These are phyloP conservation scores for Acestrorhynchus altus DNA, from an alignment of 2,797 vertebrate species.

Conservation along the genomic window DNA sequence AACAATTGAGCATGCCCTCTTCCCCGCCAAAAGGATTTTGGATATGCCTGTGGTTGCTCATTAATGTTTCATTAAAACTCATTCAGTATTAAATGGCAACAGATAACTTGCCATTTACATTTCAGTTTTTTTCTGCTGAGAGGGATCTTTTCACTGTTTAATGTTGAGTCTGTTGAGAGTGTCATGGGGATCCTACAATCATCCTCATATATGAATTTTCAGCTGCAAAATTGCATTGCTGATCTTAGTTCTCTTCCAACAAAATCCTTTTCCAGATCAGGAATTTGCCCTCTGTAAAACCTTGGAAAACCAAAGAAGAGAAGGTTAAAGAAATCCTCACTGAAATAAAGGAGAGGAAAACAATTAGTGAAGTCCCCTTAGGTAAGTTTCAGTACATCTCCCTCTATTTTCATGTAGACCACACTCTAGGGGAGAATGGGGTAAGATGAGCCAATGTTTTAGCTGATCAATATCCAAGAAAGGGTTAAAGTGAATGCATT, in stretches of 20 bases:
- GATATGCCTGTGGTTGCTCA: too few relatives aligned
- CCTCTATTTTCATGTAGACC: neutral
- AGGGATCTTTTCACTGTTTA: neutral
- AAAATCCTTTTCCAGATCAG: slow-evolving; percentile 33
- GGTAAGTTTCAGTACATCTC: slow-evolving; percentile 58
- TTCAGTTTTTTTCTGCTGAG: too few relatives aligned
- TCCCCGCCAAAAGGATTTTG: neutral
- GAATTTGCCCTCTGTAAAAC: slow-evolving; percentile 59
- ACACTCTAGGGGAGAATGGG: neutral
- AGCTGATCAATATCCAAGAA: too few relatives aligned
- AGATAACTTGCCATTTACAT: too few relatives aligned
- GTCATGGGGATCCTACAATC: neutral
- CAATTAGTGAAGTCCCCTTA: slow-evolving; percentile 63
- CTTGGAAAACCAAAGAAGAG: slow-evolving; percentile 57
- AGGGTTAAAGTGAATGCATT: too few relatives aligned
- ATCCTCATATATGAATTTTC: too few relatives aligned
- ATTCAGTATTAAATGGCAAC: too few relatives aligned
- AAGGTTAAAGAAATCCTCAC: slow-evolving; percentile 66
- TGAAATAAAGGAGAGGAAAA: slow-evolving; percentile 65
- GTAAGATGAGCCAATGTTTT: too few relatives aligned
- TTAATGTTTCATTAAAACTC: too few relatives aligned
- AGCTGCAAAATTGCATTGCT: neutral
- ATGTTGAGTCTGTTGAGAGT: neutral
- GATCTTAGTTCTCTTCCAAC: neutral
- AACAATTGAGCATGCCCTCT: too few relatives aligned